These are phyloP conservation scores for Macrobrachium rosenbergii DNA, from an alignment of 1,140 invertebrate species.

Conservation along the genomic window DNA sequence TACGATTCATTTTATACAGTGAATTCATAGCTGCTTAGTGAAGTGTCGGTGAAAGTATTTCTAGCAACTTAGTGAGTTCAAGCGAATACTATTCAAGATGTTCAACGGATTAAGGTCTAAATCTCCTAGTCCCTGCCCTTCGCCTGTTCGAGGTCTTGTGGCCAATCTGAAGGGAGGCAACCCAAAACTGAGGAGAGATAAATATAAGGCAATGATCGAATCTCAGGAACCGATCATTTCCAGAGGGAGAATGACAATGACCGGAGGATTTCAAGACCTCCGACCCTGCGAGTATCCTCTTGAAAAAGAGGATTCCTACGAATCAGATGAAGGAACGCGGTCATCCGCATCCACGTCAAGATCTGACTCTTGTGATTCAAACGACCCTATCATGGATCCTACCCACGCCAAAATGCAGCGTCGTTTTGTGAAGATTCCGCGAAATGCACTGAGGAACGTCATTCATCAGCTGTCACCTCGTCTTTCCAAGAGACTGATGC, in stretches of 20 bases:
- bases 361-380: conserved; percentile 33
- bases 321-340: neutral
- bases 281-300: neutral
- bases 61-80: no score
- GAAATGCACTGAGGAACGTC: neutral
- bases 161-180: conserved; percentile 18
- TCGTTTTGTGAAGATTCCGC: conserved; percentile 29
- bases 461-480: conserved; percentile 40
- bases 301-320: neutral
- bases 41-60: no score
- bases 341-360: conserved; percentile 23
- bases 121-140: conserved; percentile 29
- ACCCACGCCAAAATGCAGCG: neutral
- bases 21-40: no score
- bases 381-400: conserved; percentile 18
- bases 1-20: no score
- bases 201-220: conserved; percentile 25
- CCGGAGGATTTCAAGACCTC: conserved; percentile 40
- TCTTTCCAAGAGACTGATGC: conserved; percentile 28
- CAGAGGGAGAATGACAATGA: conserved; percentile 45
- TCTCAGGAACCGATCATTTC: conserved; percentile 39
- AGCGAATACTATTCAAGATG: neutral
- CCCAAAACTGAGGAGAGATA: conserved; percentile 16
- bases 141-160: conserved; percentile 34
- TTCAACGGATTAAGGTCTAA: conserved; percentile 27